Percentiles rank a stretch among this genome's conserved stretches.
These are phyloP conservation scores for Aldrovandia affinis DNA, from an alignment of 2,797 vertebrate genomes.

Conservation along the genomic window DNA sequence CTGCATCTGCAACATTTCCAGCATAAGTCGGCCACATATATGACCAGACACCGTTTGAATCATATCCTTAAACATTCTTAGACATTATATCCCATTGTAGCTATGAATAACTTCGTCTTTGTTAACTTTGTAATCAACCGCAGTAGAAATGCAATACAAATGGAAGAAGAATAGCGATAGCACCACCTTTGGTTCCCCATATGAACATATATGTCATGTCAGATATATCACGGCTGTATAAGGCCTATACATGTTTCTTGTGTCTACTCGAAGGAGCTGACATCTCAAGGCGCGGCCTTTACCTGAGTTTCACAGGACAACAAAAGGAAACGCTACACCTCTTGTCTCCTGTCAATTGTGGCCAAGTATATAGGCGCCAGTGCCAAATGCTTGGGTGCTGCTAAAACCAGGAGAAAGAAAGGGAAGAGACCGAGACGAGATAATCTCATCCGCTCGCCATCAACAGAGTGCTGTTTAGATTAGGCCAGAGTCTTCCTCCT, in stretches of 20 bases:
- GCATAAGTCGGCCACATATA: background rate
- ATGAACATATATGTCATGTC: slow-evolving; percentile 5
- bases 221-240: background rate
- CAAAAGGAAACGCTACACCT: slow-evolving; percentile 74
- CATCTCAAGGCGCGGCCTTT: slow-evolving; percentile 28
- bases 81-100: background rate
- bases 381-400: slow-evolving; percentile 63
- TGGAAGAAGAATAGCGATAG: background rate
- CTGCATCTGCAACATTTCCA: background rate
- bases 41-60: background rate
- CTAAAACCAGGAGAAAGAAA: slow-evolving; percentile 44
- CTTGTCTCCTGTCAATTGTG: slow-evolving; percentile 68
- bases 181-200: background rate
- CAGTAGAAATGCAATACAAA: background rate
- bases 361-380: slow-evolving; percentile 66
- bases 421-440: slow-evolving; percentile 50
- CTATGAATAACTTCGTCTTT: background rate
- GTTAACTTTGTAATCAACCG: background rate
- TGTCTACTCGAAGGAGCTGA: background rate
- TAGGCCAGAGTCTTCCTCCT: slow-evolving; percentile 41
- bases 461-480: slow-evolving; percentile 47
- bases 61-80: background rate
- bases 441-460: slow-evolving; percentile 53
- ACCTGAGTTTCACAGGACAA: slow-evolving; percentile 47
- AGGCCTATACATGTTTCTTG: slow-evolving; percentile 12